Evolutionary conservation across 2,888 invertebrate species (phyloP), one percentile per base, ranked within the genome.

Genomic region (Sisyra terminalis): DNA sequence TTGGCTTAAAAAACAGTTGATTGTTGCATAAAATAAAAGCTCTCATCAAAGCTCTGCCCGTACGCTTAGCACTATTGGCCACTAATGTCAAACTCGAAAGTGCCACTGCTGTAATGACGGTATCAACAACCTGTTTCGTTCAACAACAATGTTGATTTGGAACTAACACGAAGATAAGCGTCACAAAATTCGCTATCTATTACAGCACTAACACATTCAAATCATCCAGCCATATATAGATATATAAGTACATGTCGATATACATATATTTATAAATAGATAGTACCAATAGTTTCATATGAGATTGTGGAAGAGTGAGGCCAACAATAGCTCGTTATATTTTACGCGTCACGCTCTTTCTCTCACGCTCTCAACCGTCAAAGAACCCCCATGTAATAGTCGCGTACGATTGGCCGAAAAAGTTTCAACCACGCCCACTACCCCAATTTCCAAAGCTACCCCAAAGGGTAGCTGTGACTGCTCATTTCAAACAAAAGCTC

Each of bases 331-430:
- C 24, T 5, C 24, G 24, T 32, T 32, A 13, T 32, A 32, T 32
- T 32, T 32, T n/a, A 11, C 10, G 11, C 8, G 8, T 7, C 39
- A 10, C 11, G 10, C n/a, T 29, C 39, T n/a, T 39, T 11, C n/a
- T 39, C 60, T 58, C 57, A 54, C 51, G 53, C 52, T 51, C 50
- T 51, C 53, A 53, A 53, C 47, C 52, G 57, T 60, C 58, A 59
- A 59, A 57, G 49, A 48, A 50, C 53, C 49, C 45, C 47, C 46
- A 13, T 13, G 29, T 10, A 18, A 16, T 29, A 16, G 13, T 13
- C 38, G 31, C 29, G 41, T 49, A 42, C 47, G 49, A 61, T 61
- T 61, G 61, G 62, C 38, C 44, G 47, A 51, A 45, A 50, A 52
- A 53, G 46, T 53, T 48, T 34, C 44, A 45, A 53, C 55, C 48